These are phyloP conservation scores for Varanus salvator DNA, from an alignment of 2,113 vertebrate genomes.

Conservation along the genomic window DNA sequence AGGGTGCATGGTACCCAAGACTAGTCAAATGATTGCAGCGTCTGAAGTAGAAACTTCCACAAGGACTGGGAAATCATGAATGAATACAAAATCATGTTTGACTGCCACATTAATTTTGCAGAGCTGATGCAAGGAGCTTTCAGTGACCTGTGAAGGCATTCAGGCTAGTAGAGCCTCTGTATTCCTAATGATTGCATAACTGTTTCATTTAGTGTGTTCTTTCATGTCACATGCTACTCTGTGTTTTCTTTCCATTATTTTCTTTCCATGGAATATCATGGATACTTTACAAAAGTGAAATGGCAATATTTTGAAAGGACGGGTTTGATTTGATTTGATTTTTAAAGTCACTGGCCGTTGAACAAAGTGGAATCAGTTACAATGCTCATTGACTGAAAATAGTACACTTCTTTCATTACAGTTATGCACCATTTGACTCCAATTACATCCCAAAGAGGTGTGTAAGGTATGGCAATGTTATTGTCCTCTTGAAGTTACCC, in stretches of 20 bases:
- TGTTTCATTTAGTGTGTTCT: conserved; percentile 16
- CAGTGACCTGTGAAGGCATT: background rate
- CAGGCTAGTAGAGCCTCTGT: background rate
- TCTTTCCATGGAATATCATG: conserved; percentile 25
- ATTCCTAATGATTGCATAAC: conserved; percentile 39
- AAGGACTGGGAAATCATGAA: background rate
- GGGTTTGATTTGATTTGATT: conserved; percentile 9
- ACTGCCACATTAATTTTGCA: too few relatives aligned
- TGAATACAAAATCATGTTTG: background rate
- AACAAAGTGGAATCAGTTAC: conserved; percentile 51
- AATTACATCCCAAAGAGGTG: conserved; percentile 71
- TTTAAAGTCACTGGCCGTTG: background rate
- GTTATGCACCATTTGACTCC: conserved; percentile 69
- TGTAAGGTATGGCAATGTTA: conserved; percentile 68
- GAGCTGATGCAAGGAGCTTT: background rate
- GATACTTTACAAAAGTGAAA: conserved; percentile 44
- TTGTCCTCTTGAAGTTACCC: conserved; percentile 62
- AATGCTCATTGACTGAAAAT: conserved; percentile 61
- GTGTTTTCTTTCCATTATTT: conserved; percentile 17
- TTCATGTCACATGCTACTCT: conserved; percentile 10
- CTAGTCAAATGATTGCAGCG: too few relatives aligned
- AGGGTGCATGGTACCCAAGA: too few relatives aligned
- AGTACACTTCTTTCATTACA: conserved; percentile 66
- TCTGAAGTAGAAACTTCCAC: too few relatives aligned
- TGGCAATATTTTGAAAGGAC: conserved; percentile 42